These are phyloP conservation scores for Leptodactylus fuscus DNA, from an alignment of 2,113 vertebrate species.

Conservation along the genomic window DNA sequence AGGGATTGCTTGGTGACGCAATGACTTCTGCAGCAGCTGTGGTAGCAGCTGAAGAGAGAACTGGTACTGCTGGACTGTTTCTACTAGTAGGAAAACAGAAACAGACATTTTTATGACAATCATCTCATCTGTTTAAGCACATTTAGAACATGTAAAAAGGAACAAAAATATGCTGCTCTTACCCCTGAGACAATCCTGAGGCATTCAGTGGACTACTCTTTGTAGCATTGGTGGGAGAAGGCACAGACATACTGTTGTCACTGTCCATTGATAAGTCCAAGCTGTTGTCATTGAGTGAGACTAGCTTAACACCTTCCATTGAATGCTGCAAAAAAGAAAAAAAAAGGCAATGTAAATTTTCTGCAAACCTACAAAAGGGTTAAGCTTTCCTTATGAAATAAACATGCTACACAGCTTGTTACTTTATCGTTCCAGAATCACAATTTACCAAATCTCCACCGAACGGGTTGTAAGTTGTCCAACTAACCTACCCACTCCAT, in stretches of 20 bases:
- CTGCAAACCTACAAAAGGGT: background rate
- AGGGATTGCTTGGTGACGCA: conserved; percentile 79
- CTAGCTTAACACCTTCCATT: conserved; percentile 77
- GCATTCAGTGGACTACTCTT: conserved; percentile 80
- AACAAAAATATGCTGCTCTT: conserved; percentile 45
- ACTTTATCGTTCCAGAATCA: too few relatives aligned
- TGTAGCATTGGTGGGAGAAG: conserved; percentile 83
- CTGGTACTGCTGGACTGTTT: conserved; percentile 82
- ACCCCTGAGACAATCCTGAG: conserved; percentile 85
- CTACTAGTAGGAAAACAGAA: conserved; percentile 66
- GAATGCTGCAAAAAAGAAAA: conserved; percentile 77
- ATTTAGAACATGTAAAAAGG: background rate
- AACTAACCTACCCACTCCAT: too few relatives aligned
- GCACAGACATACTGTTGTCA: conserved; percentile 92
- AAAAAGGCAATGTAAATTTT: background rate
- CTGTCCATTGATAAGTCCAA: conserved; percentile 89
- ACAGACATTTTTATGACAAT: background rate
- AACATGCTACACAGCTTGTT: background rate
- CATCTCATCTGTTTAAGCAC: background rate
- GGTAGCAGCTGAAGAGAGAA: conserved; percentile 80
- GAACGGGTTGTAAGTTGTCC: too few relatives aligned
- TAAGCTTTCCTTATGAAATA: background rate
- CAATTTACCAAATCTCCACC: too few relatives aligned
- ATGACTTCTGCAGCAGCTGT: conserved; percentile 77
- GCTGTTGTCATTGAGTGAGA: conserved; percentile 82